Evolutionary conservation across 2,888 invertebrate genomes (phyloP).

Genomic region (Trichopoda pennipes): DNA sequence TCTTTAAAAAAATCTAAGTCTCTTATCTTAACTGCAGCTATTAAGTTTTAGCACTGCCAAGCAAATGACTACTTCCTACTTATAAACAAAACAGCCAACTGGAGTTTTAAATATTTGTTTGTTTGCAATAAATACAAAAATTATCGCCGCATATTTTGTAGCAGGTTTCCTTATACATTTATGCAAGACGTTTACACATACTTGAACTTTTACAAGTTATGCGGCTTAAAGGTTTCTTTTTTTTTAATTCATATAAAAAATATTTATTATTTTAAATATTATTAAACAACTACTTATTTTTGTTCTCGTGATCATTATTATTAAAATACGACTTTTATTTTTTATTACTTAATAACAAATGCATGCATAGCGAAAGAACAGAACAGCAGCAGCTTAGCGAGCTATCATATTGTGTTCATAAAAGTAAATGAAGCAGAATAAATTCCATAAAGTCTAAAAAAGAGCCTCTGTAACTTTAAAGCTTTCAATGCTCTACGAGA

Average conservation of each 20-base stretch:
- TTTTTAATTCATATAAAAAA: neutral
- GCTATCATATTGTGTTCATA: neutral
- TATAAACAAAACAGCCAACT: constrained; percentile 27
- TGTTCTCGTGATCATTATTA: constrained; percentile 9
- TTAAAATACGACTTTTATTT: no score
- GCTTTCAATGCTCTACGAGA: constrained; percentile 55
- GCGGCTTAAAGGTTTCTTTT: neutral
- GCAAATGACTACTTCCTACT: constrained; percentile 69
- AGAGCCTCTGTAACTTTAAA: constrained; percentile 47
- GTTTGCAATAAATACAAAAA: neutral
- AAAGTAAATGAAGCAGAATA: neutral
- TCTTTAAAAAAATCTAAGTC: constrained; percentile 58
- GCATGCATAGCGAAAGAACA: no score
- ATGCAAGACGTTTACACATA: constrained; percentile 7
- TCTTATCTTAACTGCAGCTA: constrained; percentile 69
- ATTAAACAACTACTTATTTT: neutral
- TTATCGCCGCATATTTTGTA: neutral
- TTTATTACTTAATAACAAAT: neutral
- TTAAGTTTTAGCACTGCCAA: constrained; percentile 67
- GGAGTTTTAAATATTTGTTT: constrained; percentile 25
- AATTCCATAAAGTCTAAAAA: constrained; percentile 41
- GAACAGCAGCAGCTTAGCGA: neutral
- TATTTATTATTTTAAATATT: constrained; percentile 9
- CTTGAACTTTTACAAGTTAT: neutral
- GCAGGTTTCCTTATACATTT: neutral